These are phyloP conservation scores for Diabrotica balteata DNA, from an alignment of 2,888 invertebrate species.

Conservation along the genomic window DNA sequence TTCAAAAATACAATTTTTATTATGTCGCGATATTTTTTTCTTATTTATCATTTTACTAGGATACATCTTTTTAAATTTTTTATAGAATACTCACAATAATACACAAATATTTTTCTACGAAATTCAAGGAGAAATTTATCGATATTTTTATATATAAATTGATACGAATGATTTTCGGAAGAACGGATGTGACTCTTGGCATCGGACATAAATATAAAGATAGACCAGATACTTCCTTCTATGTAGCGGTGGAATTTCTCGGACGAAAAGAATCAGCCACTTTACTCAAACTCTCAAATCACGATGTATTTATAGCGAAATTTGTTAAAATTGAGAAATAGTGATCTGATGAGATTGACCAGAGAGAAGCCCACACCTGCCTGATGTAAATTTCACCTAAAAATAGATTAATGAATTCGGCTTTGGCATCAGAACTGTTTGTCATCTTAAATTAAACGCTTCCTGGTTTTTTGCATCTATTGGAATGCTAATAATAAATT, in stretches of 20 bases:
- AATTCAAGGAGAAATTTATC: no score
- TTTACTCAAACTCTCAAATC: not conserved
- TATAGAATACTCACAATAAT: no score
- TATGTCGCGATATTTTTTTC: no score
- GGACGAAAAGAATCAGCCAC: conserved; percentile 3
- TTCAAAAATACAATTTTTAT: no score
- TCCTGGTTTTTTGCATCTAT: conserved; percentile 10
- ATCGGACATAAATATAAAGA: not conserved
- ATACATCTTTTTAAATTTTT: no score
- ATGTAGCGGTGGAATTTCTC: not conserved
- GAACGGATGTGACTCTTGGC: not conserved
- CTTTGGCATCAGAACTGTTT: conserved; percentile 4
- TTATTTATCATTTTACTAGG: no score
- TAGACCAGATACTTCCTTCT: not conserved
- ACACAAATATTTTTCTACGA: no score
- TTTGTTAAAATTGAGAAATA: conserved; percentile 8
- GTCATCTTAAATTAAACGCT: conserved; percentile 3
- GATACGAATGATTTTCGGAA: not conserved
- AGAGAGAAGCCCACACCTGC: conserved; percentile 5
- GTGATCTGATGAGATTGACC: conserved; percentile 6
- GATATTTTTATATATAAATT: not conserved
- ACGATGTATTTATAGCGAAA: conserved; percentile 2
- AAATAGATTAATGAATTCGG: conserved; percentile 9
- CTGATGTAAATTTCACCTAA: conserved; percentile 1
- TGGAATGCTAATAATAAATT: conserved; percentile 2